Conservation (phyloP, 2,113 vertebrate genomes). For the Butastur rufipennis region DNA sequence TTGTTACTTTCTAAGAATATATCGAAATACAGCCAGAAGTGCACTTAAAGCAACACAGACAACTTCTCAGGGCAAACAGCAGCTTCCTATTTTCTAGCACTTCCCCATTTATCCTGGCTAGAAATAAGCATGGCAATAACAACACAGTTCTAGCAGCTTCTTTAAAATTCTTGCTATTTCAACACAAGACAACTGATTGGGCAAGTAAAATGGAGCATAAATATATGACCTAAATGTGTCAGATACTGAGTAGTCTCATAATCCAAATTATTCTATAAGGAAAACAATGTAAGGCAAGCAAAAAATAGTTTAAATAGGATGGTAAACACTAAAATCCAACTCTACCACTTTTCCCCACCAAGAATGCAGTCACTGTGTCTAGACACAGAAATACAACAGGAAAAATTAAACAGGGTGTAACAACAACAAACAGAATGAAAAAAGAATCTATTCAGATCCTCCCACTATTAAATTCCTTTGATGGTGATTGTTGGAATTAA, state of each 20-base stretch:
- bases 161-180: not conserved
- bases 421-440: not conserved
- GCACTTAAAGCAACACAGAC: not conserved
- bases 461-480: not conserved
- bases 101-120: not conserved
- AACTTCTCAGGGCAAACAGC: not conserved
- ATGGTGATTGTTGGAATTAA: not conserved
- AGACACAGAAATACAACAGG: not conserved
- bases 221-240: not conserved
- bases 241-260: not conserved
- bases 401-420: not conserved
- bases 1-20: not conserved
- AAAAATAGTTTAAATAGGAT: not conserved
- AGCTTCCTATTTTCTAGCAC: not conserved
- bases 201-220: not conserved
- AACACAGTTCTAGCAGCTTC: not conserved
- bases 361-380: not conserved
- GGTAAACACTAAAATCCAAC: not conserved
- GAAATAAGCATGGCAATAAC: not conserved
- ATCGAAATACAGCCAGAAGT: not conserved
- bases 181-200: not conserved
- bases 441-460: not conserved
- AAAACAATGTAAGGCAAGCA: not conserved
- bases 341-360: not conserved
- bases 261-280: not conserved